These are phyloP conservation scores for Nicator chloris DNA, from an alignment of 2,113 vertebrate genomes.

Conservation along the genomic window DNA sequence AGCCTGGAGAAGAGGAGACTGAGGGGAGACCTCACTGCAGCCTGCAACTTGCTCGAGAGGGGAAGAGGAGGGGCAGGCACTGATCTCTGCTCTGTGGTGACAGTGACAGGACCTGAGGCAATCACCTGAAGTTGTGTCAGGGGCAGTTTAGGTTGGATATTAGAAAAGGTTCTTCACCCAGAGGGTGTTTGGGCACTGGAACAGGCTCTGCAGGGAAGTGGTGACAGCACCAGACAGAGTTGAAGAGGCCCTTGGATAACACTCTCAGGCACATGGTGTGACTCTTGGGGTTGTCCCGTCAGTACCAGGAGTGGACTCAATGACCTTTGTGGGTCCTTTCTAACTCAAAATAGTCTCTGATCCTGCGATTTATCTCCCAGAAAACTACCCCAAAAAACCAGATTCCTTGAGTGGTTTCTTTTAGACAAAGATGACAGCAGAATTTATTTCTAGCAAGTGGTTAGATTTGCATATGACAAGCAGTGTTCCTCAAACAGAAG, in stretches of 20 bases:
- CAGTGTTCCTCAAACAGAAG: neutral
- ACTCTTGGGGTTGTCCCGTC: neutral
- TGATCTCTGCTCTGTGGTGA: neutral
- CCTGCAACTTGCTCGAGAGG: fast-evolving
- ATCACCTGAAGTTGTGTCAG: neutral
- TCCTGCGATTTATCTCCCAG: neutral
- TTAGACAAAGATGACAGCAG: neutral
- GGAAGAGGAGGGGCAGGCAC: neutral
- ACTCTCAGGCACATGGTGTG: fast-evolving
- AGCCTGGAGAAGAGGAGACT: neutral
- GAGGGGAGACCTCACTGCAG: neutral
- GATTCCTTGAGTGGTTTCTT: neutral
- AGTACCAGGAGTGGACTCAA: neutral
- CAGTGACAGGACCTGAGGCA: neutral
- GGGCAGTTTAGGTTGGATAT: neutral
- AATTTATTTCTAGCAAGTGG: neutral
- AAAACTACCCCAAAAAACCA: neutral
- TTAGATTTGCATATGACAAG: neutral
- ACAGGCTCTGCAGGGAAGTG: neutral
- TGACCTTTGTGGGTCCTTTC: neutral
- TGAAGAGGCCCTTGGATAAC: neutral
- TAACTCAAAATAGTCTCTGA: neutral
- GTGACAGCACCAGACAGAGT: neutral
- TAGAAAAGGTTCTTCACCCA: neutral
- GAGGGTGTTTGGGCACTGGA: fast-evolving